Percentiles rank a stretch among this genome's conserved stretches.
phyloP scores from a whole-genome alignment of 2,113 vertebrate genomes.

The Odocoileus hemionus region DNA sequence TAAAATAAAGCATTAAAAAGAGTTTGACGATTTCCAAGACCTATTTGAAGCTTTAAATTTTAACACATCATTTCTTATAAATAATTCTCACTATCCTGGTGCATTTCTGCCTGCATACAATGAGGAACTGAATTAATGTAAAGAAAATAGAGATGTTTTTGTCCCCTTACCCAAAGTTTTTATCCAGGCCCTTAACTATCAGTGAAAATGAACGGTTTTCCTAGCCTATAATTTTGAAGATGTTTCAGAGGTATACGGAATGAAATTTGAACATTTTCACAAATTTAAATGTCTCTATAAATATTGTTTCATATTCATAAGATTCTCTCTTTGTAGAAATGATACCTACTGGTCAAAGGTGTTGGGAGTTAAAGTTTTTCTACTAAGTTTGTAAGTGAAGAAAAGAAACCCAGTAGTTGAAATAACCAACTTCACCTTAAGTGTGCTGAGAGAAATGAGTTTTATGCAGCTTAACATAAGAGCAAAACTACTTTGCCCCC shows the following conservation, averaged over 20 bases:
- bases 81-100: background rate
- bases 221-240: background rate
- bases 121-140: background rate
- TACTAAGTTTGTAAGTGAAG: background rate
- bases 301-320: background rate
- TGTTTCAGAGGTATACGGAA: background rate
- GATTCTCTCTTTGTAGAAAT: background rate
- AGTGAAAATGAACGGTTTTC: background rate
- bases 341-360: background rate
- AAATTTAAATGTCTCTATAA: background rate
- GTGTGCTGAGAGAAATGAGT: constrained; percentile 21
- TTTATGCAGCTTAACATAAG: constrained; percentile 34
- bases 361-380: background rate
- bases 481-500: constrained; percentile 44
- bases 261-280: background rate
- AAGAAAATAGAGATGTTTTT: background rate
- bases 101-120: background rate
- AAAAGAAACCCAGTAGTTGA: background rate
- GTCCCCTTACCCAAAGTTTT: background rate
- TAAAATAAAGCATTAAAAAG: background rate
- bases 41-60: background rate
- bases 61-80: background rate
- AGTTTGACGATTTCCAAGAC: background rate
- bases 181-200: background rate
- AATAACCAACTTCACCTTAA: background rate